A percentile compares a stretch with the other conserved stretches of the same genome.
Evolutionary conservation across 1,140 invertebrate genomes (phyloP).

Genomic region (Parapsyche elsis): DNA sequence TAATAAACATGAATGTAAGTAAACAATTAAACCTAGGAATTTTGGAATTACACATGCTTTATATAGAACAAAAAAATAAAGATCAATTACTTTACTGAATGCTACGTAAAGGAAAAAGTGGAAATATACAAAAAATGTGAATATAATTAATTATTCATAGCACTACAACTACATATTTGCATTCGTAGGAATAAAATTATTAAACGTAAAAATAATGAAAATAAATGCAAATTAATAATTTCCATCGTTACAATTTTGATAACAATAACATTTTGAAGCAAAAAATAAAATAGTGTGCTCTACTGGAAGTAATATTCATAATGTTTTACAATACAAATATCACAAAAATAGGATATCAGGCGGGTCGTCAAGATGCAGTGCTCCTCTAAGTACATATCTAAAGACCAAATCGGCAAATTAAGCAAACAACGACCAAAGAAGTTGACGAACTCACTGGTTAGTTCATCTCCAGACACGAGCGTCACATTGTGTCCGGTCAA

Average conservation of each 20-base stretch:
- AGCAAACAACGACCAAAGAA: conserved; percentile 43
- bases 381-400: conserved; percentile 39
- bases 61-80: neutral
- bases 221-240: conserved; percentile 27
- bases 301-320: neutral
- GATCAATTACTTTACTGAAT: neutral
- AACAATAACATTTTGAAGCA: neutral
- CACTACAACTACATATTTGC: neutral
- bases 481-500: conserved; percentile 35
- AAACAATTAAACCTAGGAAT: neutral
- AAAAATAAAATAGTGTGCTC: conserved; percentile 27
- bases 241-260: neutral
- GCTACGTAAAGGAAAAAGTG: neutral
- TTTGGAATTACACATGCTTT: neutral
- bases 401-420: conserved; percentile 37
- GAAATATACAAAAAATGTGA: neutral
- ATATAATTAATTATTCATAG: neutral
- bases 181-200: neutral
- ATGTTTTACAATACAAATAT: conserved; percentile 5
- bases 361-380: conserved; percentile 34
- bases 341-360: conserved; percentile 20
- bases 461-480: conserved; percentile 38
- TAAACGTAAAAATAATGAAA: neutral
- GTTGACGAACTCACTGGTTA: conserved; percentile 51
- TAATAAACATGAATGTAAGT: neutral